phyloP scores from a whole-genome alignment of 1,140 invertebrate species.

The Platyura marginata region DNA sequence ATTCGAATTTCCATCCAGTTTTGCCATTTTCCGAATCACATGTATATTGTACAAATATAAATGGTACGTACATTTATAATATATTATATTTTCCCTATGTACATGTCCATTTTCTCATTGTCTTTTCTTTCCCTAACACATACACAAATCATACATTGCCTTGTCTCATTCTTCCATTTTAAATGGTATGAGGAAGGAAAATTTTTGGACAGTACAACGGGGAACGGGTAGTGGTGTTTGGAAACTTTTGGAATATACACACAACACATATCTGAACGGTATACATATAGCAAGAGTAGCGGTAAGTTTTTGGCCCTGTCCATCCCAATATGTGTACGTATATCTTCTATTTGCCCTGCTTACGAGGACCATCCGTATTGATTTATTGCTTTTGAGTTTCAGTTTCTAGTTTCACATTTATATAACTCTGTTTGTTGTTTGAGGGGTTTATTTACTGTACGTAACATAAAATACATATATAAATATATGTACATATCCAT shows the following conservation, averaged over 20 bases:
- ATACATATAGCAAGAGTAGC: not conserved
- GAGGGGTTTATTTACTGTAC: too few relatives aligned
- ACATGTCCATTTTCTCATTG: not conserved
- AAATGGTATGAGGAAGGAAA: not conserved
- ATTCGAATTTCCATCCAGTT: not conserved
- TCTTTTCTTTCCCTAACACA: not conserved
- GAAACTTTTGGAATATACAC: not conserved
- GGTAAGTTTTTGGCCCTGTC: not conserved
- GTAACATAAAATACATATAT: too few relatives aligned
- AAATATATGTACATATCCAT: too few relatives aligned
- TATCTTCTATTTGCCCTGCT: not conserved
- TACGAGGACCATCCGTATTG: not conserved
- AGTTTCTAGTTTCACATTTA: conserved; percentile 3
- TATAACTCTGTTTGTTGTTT: not conserved
- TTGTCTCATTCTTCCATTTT: not conserved
- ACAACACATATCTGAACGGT: not conserved
- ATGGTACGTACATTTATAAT: not conserved
- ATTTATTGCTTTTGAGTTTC: conserved; percentile 4
- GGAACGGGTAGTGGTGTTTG: not conserved
- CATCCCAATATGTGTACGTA: not conserved
- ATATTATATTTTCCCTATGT: not conserved
- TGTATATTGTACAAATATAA: too few relatives aligned
- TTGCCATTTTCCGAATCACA: not conserved
- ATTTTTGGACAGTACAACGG: too few relatives aligned
- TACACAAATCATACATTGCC: not conserved